Evolutionary conservation across 2,113 vertebrate genomes (phyloP).

Genomic region (Turdus rufiventris): DNA sequence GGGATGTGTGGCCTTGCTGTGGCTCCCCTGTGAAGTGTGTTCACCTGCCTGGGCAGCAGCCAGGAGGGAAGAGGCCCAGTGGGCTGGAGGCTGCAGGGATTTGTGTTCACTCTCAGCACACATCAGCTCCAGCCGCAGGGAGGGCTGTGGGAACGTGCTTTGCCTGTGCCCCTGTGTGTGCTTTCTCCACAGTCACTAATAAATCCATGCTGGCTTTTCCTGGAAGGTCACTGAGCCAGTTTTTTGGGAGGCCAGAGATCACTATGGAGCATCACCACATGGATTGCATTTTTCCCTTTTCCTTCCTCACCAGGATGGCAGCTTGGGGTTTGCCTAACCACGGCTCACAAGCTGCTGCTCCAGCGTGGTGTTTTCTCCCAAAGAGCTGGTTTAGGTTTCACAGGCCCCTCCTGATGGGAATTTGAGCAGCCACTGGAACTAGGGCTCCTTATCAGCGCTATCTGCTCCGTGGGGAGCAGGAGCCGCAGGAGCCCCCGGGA

Average conservation of each 20-base stretch:
- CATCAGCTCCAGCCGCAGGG: fast-evolving
- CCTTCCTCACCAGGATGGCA: fast-evolving
- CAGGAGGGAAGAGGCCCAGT: neutral
- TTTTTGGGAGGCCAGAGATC: neutral
- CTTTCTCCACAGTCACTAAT: fast-evolving
- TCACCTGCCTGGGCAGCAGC: neutral
- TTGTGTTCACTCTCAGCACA: neutral
- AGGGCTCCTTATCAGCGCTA: neutral
- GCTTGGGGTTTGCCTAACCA: neutral
- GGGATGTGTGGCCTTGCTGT: too few relatives aligned
- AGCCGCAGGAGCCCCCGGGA: neutral
- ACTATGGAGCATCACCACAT: fast-evolving
- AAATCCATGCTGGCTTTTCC: neutral
- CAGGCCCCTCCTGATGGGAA: neutral
- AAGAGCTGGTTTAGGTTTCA: neutral
- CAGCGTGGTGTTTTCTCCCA: neutral
- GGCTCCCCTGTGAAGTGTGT: too few relatives aligned
- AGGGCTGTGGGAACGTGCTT: fast-evolving
- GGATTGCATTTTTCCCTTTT: neutral
- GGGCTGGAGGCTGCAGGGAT: neutral
- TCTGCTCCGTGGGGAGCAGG: neutral
- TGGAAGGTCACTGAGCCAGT: neutral
- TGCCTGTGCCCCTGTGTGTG: fast-evolving
- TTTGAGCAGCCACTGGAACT: neutral
- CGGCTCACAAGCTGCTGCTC: neutral